Conservation (phyloP, 2,888 invertebrate genomes). For the Oscheius onirici region DNA sequence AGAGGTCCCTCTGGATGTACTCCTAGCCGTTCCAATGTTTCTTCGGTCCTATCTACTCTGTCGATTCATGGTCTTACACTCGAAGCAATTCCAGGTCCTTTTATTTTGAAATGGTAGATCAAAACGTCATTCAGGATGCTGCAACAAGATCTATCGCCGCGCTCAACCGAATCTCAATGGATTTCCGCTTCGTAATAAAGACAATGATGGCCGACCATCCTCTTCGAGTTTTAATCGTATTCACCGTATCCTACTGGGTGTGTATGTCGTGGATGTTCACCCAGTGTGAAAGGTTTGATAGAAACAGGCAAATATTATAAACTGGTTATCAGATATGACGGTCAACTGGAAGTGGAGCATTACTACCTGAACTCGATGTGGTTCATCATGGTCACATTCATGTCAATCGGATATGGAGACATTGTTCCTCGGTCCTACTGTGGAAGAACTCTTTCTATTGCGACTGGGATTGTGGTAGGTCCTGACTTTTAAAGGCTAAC, state of each 20-base stretch:
- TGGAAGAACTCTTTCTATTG: slow-evolving; percentile 97
- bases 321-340: slow-evolving; percentile 52
- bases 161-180: slow-evolving; percentile 84
- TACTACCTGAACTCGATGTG: slow-evolving; percentile 71
- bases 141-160: slow-evolving; percentile 82
- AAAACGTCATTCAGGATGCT: slow-evolving; percentile 82
- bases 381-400: slow-evolving; percentile 83
- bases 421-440: slow-evolving; percentile 98
- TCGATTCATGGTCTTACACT: slow-evolving; percentile 98
- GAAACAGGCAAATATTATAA: background rate
- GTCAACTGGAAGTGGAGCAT: slow-evolving; percentile 60
- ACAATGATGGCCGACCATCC: slow-evolving; percentile 99
- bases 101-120: background rate
- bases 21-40: slow-evolving; percentile 99
- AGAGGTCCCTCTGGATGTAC: slow-evolving; percentile 90
- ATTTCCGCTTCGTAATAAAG: slow-evolving; percentile 91
- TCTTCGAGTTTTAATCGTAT: slow-evolving; percentile 88
- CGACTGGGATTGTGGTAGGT: slow-evolving; percentile 99
- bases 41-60: slow-evolving; percentile 98
- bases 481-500: background rate
- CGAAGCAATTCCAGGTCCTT: slow-evolving; percentile 85
- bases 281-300: slow-evolving; percentile 91
- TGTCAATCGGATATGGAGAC: slow-evolving; percentile 85
- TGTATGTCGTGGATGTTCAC: slow-evolving; percentile 97
- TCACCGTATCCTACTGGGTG: slow-evolving; percentile 99